Evolutionary conservation across 2,888 invertebrate genomes (phyloP).

Genomic region (Limnephilus auricula): DNA sequence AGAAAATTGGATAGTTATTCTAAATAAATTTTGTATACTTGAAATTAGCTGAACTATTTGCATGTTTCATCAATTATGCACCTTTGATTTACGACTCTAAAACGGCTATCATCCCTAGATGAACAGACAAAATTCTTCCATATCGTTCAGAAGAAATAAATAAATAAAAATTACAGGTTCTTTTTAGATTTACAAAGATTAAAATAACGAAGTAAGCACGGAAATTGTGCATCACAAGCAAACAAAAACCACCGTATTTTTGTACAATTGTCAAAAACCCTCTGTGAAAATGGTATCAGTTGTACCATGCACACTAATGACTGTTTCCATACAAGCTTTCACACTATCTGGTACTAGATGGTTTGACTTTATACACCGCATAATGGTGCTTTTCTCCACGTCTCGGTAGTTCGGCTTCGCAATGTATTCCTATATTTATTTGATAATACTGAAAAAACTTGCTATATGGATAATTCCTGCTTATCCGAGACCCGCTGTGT

Average conservation of each 20-base stretch:
- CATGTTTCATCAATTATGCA: too few relatives aligned
- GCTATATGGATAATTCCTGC: too few relatives aligned
- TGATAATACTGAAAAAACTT: not conserved
- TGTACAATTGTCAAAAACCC: not conserved
- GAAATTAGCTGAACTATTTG: too few relatives aligned
- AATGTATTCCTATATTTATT: not conserved
- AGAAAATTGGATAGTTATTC: too few relatives aligned
- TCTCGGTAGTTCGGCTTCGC: not conserved
- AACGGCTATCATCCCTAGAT: too few relatives aligned
- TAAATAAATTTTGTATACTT: too few relatives aligned
- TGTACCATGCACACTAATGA: not conserved
- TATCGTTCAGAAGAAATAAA: too few relatives aligned
- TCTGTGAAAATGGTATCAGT: not conserved
- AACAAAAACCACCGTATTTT: not conserved
- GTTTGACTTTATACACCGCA: not conserved
- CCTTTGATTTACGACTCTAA: too few relatives aligned
- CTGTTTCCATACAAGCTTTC: not conserved
- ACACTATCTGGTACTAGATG: not conserved
- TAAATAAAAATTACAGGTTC: too few relatives aligned
- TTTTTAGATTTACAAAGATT: too few relatives aligned
- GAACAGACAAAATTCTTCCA: too few relatives aligned
- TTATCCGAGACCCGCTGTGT: too few relatives aligned
- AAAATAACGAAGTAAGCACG: not conserved
- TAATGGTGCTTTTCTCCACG: not conserved
- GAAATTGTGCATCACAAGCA: not conserved